phyloP scores from a whole-genome alignment of 2,797 vertebrate species.

The Aulostomus chinensis region DNA sequence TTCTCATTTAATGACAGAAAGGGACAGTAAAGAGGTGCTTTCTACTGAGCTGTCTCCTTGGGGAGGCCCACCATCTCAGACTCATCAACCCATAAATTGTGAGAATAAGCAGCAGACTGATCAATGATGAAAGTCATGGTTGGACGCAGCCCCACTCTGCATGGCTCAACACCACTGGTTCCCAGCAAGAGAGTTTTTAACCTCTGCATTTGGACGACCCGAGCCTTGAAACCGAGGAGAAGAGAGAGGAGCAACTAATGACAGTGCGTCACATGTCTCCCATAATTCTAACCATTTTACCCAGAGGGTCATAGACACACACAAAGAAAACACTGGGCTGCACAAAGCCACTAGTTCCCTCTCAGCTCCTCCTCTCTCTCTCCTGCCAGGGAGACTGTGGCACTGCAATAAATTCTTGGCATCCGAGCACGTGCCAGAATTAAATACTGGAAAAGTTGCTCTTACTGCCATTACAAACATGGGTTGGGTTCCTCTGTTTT shows the following conservation, averaged over 20 bases:
- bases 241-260: conserved; percentile 20
- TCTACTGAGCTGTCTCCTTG: too few species aligned
- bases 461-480: conserved; percentile 76
- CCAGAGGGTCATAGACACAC: conserved; percentile 32
- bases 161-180: too few species aligned
- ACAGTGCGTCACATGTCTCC: conserved; percentile 27
- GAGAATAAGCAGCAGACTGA: too few species aligned
- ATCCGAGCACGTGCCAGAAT: conserved; percentile 58
- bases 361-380: conserved; percentile 16
- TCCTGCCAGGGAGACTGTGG: conserved; percentile 60
- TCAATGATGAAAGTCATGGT: too few species aligned
- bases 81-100: too few species aligned
- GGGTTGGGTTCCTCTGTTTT: conserved; percentile 65
- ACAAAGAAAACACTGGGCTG: conserved; percentile 42
- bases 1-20: too few species aligned
- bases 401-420: conserved; percentile 72
- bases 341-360: conserved; percentile 47
- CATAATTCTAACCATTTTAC: conserved; percentile 31
- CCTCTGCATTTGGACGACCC: not conserved
- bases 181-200: too few species aligned
- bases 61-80: too few species aligned
- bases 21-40: too few species aligned
- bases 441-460: conserved; percentile 77
- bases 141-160: too few species aligned
- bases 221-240: conserved; percentile 1